A percentile compares a stretch with the other conserved stretches of the same genome.
phyloP scores from a whole-genome alignment of 2,888 invertebrate species.

The Agrypnus murinus region DNA sequence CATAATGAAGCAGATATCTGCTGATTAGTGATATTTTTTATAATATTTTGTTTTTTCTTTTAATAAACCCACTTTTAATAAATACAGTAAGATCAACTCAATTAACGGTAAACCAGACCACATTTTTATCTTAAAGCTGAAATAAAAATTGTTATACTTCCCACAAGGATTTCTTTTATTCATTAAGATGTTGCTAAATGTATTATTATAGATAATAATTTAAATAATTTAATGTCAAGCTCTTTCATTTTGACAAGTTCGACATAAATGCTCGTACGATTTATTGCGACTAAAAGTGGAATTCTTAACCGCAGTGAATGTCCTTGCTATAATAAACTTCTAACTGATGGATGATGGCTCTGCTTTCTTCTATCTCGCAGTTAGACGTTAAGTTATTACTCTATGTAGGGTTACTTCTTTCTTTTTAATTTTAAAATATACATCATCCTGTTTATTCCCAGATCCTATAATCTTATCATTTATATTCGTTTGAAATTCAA shows the following conservation, averaged over 20 bases:
- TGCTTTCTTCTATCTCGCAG: slow-evolving; percentile 28
- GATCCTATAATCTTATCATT: too few relatives aligned
- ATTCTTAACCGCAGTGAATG: slow-evolving; percentile 23
- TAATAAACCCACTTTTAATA: neutral
- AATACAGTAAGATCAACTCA: slow-evolving; percentile 3
- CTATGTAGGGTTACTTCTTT: neutral
- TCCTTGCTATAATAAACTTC: slow-evolving; percentile 35
- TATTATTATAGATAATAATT: slow-evolving; percentile 44
- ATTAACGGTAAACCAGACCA: neutral
- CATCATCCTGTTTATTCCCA: too few relatives aligned
- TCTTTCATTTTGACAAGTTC: slow-evolving; percentile 33
- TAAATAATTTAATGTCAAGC: slow-evolving; percentile 39
- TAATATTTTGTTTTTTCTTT: too few relatives aligned
- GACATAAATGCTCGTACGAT: slow-evolving; percentile 37
- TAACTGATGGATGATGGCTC: slow-evolving; percentile 34
- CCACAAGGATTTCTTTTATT: slow-evolving; percentile 36
- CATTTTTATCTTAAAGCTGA: slow-evolving; percentile 16
- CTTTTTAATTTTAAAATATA: too few relatives aligned
- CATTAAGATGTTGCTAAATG: slow-evolving; percentile 28
- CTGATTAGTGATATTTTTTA: too few relatives aligned
- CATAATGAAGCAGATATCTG: too few relatives aligned
- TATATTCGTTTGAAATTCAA: too few relatives aligned
- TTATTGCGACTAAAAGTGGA: slow-evolving; percentile 25
- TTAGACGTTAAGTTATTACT: slow-evolving; percentile 26
- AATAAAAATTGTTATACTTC: slow-evolving; percentile 19